Percentiles rank a stretch among this genome's conserved stretches.
These are phyloP conservation scores for Orchesella flavescens DNA, from an alignment of 2,888 invertebrate genomes.

Conservation along the genomic window DNA sequence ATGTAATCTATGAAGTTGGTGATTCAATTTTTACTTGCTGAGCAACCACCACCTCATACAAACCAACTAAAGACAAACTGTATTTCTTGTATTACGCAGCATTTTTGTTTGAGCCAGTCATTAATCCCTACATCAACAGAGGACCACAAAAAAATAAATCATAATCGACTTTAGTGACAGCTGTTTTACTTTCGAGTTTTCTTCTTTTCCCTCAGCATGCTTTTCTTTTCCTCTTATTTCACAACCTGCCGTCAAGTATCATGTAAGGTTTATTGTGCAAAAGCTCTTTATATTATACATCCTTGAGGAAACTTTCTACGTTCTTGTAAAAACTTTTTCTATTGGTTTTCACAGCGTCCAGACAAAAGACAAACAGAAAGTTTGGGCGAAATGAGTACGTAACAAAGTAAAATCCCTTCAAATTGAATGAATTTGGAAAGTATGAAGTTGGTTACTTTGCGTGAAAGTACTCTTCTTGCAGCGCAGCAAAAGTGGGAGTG, in stretches of 20 bases:
- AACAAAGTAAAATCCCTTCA: constrained; percentile 4
- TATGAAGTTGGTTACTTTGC: neutral
- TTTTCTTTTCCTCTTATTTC: neutral
- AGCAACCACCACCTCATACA: no score
- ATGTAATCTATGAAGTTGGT: no score
- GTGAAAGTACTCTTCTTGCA: no score
- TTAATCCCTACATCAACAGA: constrained; percentile 59
- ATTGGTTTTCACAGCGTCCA: neutral
- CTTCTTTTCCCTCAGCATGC: neutral
- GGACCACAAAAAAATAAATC: constrained; percentile 60
- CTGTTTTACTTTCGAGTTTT: constrained; percentile 43
- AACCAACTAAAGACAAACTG: no score
- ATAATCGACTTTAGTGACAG: constrained; percentile 63
- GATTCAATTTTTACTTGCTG: no score
- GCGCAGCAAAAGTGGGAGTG: no score
- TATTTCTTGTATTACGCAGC: no score
- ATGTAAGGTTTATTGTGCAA: no score
- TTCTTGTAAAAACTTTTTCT: neutral
- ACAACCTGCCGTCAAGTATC: neutral
- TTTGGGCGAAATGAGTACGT: neutral
- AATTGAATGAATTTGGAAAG: constrained; percentile 24
- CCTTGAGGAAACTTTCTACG: neutral
- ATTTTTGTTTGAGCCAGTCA: constrained; percentile 32
- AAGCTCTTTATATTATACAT: no score
- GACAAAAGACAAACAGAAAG: constrained; percentile 1